Evolutionary conservation across 1,140 invertebrate species (phyloP), one percentile per base, ranked within the genome.

Genomic region (Eufriesea mexicana): DNA sequence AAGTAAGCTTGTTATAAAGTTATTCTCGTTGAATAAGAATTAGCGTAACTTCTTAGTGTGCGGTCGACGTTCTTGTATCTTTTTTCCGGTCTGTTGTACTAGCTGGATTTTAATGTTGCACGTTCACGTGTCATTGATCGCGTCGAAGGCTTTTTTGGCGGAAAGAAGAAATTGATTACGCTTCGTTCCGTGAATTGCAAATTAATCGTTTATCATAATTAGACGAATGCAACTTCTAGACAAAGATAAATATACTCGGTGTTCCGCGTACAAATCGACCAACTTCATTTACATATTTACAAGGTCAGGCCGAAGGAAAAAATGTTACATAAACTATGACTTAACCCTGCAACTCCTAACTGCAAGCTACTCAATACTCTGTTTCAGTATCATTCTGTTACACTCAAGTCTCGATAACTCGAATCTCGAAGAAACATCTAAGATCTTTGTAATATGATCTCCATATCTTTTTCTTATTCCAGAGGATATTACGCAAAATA

Each of bases 111-210:
- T 76, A 64, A 64, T 76, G 28, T 51, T 62, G 59, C 73, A 76
- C 73, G 73, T 62, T 23, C 25, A 45, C 42, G 20, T 49, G 73
- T 76, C 73, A 76, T 64, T n/a, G 73, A 49, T 76, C 73, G 57
- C 45, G 59, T n/a, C 10, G 73, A 76, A 76, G 73, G 73, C 14
- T 76, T 76, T 64, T 76, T 76, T 51, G 73, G 18, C 42, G 7
- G 66, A 42, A 59, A 55, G 18, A 42, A 25, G 71, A 55, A 82
- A 67, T 71, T 67, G 47, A 67, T 72, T 54, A 57, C 35, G 16
- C 61, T 51, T 57, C 18, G 8, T 47, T 74, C n/a, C 42, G 42
- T 61, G 42, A 6, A 25, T 20, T 25, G 25, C 2, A 62, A 75
- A 25, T 14, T 49, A 61, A 75, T 75, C 23, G 16, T 7, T 7